Conservation (phyloP, 1,140 invertebrate genomes). For the Thalassaphorura encarpata region DNA sequence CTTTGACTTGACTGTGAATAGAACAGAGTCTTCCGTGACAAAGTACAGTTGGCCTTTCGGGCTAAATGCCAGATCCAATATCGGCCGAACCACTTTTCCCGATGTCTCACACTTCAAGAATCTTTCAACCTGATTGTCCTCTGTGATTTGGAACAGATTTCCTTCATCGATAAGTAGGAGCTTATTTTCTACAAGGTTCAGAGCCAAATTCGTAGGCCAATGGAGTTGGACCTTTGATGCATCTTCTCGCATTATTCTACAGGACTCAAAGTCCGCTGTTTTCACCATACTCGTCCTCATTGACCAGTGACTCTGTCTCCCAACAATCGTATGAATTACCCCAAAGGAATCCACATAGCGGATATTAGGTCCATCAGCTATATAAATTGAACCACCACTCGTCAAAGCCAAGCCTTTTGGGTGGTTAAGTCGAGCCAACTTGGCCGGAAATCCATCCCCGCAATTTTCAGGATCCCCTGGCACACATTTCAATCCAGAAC, state of each 20-base stretch:
- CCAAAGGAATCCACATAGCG: slow-evolving; percentile 77
- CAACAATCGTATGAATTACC: slow-evolving; percentile 88
- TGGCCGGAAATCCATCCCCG: slow-evolving; percentile 83
- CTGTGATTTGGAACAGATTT: slow-evolving; percentile 80
- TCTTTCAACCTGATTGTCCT: slow-evolving; percentile 66
- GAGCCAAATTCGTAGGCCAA: slow-evolving; percentile 87
- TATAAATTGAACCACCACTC: slow-evolving; percentile 82
- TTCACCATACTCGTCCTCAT: slow-evolving; percentile 10
- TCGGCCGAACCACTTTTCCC: slow-evolving; percentile 31
- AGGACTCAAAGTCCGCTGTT: slow-evolving; percentile 29
- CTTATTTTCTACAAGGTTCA: slow-evolving; percentile 86
- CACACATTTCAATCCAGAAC: slow-evolving; percentile 80
- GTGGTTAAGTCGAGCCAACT: slow-evolving; percentile 81
- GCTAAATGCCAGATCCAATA: slow-evolving; percentile 69
- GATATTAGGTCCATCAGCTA: slow-evolving; percentile 88
- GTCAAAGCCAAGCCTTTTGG: slow-evolving; percentile 89
- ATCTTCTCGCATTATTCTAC: slow-evolving; percentile 22
- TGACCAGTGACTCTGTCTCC: slow-evolving; percentile 73
- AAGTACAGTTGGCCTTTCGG: slow-evolving; percentile 87
- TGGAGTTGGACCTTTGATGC: slow-evolving; percentile 60
- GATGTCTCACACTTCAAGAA: slow-evolving; percentile 66
- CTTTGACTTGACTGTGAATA: slow-evolving; percentile 21
- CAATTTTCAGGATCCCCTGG: slow-evolving; percentile 80
- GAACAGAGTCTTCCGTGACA: slow-evolving; percentile 46
- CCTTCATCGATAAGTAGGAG: slow-evolving; percentile 92